These are phyloP conservation scores for Lepeophtheirus salmonis DNA, from an alignment of 1,140 invertebrate species.

Conservation along the genomic window DNA sequence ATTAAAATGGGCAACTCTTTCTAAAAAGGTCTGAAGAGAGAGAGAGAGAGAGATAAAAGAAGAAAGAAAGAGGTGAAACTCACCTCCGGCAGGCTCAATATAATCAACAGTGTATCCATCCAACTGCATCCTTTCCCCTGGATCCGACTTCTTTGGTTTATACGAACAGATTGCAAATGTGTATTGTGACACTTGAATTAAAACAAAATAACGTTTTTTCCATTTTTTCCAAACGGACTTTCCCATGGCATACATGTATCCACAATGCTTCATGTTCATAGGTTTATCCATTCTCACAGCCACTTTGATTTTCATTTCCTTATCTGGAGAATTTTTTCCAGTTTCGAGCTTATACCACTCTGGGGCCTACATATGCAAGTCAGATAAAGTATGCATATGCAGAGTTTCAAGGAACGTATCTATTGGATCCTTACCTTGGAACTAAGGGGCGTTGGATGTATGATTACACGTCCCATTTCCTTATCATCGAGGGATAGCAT, in stretches of 20 bases:
- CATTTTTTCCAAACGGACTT: conserved; percentile 99
- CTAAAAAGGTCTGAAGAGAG: no score
- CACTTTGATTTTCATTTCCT: conserved; percentile 90
- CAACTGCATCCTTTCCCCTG: conserved; percentile 97
- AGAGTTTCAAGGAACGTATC: no score
- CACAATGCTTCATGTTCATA: conserved; percentile 95
- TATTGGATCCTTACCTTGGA: conserved; percentile 41
- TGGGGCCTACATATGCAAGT: conserved; percentile 39
- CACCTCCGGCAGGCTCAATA: conserved; percentile 56
- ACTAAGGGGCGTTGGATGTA: conserved; percentile 74
- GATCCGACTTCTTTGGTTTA: conserved; percentile 96
- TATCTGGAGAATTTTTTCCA: conserved; percentile 79
- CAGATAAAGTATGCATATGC: not conserved
- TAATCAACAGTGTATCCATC: conserved; percentile 99
- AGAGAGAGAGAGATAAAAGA: no score
- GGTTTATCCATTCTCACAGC: conserved; percentile 97
- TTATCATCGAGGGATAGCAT: conserved; percentile 96
- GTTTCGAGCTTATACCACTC: conserved; percentile 97
- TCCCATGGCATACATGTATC: conserved; percentile 77
- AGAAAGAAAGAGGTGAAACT: no score
- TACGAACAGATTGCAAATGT: conserved; percentile 99
- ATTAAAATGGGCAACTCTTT: not conserved
- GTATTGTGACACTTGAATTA: conserved; percentile 98
- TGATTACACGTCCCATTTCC: conserved; percentile 81
- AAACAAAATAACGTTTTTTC: conserved; percentile 93